Percentiles rank a stretch among this genome's conserved stretches.
These are phyloP conservation scores for Pluvialis apricaria DNA, from an alignment of 2,113 vertebrate genomes.

Conservation along the genomic window DNA sequence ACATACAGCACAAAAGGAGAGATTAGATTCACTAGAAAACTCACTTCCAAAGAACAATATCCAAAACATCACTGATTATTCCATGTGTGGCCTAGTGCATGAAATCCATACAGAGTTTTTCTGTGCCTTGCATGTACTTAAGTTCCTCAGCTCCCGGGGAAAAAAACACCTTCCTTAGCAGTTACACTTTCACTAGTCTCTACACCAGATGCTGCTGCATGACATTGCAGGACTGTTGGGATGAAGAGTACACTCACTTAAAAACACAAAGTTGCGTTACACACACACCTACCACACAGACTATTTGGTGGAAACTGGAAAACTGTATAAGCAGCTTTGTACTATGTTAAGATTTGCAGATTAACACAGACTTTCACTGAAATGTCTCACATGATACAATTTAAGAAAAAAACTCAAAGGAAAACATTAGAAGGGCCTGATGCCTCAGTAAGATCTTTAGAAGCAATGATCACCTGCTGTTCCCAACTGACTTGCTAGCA, in stretches of 20 bases:
- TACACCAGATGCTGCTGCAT: background rate
- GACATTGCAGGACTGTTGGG: background rate
- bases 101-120: background rate
- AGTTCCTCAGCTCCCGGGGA: background rate
- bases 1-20: background rate
- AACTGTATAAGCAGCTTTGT: background rate
- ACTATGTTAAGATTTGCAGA: background rate
- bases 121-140: background rate
- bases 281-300: background rate
- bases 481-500: background rate
- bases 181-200: background rate
- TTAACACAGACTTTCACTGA: background rate
- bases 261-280: background rate
- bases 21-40: background rate
- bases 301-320: background rate
- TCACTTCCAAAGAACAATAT: background rate
- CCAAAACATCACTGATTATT: background rate
- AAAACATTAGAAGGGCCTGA: background rate
- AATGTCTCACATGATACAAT: background rate
- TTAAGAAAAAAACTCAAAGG: background rate
- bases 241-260: background rate
- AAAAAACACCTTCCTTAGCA: background rate
- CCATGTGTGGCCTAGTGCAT: background rate
- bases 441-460: background rate
- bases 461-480: background rate